Conservation (phyloP, 2,797 vertebrate genomes). For the Spondyliosoma cantharus region DNA sequence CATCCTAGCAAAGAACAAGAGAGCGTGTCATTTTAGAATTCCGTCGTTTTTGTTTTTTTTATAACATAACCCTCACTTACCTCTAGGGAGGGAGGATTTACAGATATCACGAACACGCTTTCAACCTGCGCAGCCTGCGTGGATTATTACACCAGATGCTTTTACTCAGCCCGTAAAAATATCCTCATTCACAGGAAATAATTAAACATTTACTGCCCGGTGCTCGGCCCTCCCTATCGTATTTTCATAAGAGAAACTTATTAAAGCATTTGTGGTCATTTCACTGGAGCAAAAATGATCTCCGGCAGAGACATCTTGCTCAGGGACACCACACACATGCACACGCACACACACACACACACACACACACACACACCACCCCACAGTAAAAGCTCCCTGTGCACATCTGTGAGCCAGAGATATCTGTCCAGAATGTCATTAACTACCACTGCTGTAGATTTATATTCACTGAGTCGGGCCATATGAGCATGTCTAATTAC, state of each 20-base stretch:
- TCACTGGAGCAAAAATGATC: conserved; percentile 57
- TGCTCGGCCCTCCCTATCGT: conserved; percentile 46
- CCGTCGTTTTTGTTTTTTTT: background rate
- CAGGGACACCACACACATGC: conserved; percentile 6
- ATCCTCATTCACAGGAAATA: conserved; percentile 68
- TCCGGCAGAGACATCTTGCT: conserved; percentile 45
- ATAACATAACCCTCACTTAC: conserved; percentile 2
- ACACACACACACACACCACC: conserved; percentile 24
- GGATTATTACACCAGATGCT: conserved; percentile 73
- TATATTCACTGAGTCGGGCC: conserved; percentile 52
- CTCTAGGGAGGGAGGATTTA: conserved; percentile 52
- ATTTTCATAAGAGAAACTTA: conserved; percentile 60
- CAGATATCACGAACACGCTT: conserved; percentile 55
- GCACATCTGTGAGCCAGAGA: conserved; percentile 75
- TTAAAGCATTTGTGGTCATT: conserved; percentile 67
- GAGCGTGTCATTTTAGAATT: conserved; percentile 18
- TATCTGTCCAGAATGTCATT: conserved; percentile 73
- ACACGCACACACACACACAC: conserved; percentile 21
- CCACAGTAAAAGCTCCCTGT: conserved; percentile 43
- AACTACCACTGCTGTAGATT: conserved; percentile 64
- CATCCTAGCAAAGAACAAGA: conserved; percentile 13
- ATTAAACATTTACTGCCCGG: conserved; percentile 68
- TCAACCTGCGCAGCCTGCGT: conserved; percentile 49
- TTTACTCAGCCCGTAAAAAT: conserved; percentile 64
- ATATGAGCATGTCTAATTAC: conserved; percentile 59